Conservation (phyloP, 2,797 vertebrate species). For the Pampus argenteus region DNA sequence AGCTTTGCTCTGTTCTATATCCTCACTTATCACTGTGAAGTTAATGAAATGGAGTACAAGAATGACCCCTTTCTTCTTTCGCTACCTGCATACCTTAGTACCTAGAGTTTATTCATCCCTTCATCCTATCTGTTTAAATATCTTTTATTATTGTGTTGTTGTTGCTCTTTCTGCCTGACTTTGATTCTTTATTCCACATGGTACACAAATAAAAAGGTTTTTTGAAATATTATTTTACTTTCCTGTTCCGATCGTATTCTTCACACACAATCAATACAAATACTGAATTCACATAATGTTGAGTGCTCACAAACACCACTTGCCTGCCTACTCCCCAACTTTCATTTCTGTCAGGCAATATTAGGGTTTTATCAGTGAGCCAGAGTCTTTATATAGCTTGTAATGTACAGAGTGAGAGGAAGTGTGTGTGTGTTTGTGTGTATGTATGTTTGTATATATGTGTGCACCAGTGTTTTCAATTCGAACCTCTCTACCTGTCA, state of each 20-base stretch:
- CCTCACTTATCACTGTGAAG: slow-evolving; percentile 63
- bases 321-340: slow-evolving; percentile 27
- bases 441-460: slow-evolving; percentile 18
- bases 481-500: slow-evolving; percentile 59
- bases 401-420: slow-evolving; percentile 25
- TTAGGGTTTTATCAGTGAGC: slow-evolving; percentile 50
- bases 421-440: slow-evolving; percentile 29
- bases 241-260: slow-evolving; percentile 32
- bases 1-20: slow-evolving; percentile 49
- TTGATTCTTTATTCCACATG: slow-evolving; percentile 24
- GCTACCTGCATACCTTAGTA: neutral
- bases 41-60: slow-evolving; percentile 73
- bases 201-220: slow-evolving; percentile 3
- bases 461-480: slow-evolving; percentile 33
- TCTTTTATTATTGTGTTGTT: slow-evolving; percentile 35
- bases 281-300: slow-evolving; percentile 32
- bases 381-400: slow-evolving; percentile 38
- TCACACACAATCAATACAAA: slow-evolving; percentile 28
- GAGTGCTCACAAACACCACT: slow-evolving; percentile 46
- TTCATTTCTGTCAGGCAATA: slow-evolving; percentile 42
- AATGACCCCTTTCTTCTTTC: slow-evolving; percentile 47
- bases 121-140: slow-evolving; percentile 28
- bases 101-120: no score
- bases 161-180: slow-evolving; percentile 28
- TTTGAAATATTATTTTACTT: slow-evolving; percentile 16